Conservation (phyloP, 2,113 vertebrate genomes). For the Andinoacara biseriatus region DNA sequence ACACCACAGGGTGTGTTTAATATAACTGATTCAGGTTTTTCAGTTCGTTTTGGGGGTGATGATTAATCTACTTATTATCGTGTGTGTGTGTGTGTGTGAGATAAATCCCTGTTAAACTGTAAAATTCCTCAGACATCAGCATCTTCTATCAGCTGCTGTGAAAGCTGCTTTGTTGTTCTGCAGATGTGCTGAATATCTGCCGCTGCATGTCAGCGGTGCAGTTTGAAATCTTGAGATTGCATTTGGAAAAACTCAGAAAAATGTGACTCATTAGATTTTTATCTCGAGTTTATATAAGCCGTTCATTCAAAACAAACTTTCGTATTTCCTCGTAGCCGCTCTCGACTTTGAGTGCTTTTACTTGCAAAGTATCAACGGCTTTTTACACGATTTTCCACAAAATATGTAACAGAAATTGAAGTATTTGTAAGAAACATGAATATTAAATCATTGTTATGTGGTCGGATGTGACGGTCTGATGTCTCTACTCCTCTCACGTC, state of each 20-base stretch:
- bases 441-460: neutral
- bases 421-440: neutral
- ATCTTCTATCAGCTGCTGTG: neutral
- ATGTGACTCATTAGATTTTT: neutral
- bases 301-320: neutral
- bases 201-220: neutral
- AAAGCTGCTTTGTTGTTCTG: neutral
- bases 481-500: neutral
- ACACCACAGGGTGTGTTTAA: neutral
- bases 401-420: neutral
- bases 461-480: neutral
- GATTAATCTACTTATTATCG: neutral
- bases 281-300: neutral
- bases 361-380: neutral
- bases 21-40: neutral
- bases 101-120: neutral
- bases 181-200: neutral
- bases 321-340: neutral
- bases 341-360: neutral
- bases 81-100: neutral
- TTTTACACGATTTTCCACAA: neutral
- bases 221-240: neutral
- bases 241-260: fast-evolving
- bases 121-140: neutral
- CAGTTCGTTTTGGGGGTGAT: neutral